A percentile compares a stretch with the other conserved stretches of the same genome.
phyloP scores from a whole-genome alignment of 1,140 invertebrate species.

The Hycleus phaleratus region DNA sequence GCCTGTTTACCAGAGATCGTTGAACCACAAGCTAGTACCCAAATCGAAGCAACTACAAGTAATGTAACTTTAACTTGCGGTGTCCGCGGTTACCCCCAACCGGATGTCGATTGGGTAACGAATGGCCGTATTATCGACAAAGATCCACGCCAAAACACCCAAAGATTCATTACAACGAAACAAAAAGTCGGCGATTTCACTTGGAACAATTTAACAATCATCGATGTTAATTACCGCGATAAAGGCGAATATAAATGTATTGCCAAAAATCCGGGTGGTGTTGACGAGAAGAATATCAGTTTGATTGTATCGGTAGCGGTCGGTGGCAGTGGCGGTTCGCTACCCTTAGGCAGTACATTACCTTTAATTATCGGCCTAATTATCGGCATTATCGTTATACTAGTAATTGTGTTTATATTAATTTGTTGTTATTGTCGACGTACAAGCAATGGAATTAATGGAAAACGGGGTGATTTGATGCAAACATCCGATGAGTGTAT shows the following conservation, averaged over 20 bases:
- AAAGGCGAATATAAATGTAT: conserved; percentile 83
- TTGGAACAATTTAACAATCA: conserved; percentile 74
- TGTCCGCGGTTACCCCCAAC: conserved; percentile 66
- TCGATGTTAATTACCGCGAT: conserved; percentile 61
- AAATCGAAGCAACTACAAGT: conserved; percentile 52
- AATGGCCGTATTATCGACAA: conserved; percentile 56
- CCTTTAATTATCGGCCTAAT: conserved; percentile 44
- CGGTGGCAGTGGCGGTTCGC: conserved; percentile 42
- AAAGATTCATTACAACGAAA: conserved; percentile 45
- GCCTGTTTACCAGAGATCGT: conserved; percentile 74
- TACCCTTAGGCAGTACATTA: conserved; percentile 29
- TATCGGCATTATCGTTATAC: conserved; percentile 45
- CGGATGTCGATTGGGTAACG: conserved; percentile 67
- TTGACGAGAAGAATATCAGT: conserved; percentile 64
- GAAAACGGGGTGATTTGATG: conserved; percentile 42
- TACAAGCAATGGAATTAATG: conserved; percentile 33
- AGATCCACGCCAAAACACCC: conserved; percentile 48
- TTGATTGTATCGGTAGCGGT: conserved; percentile 47
- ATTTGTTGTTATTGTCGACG: conserved; percentile 60
- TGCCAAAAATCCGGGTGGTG: conserved; percentile 77
- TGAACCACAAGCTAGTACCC: conserved; percentile 45
- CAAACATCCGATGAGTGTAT: conserved; percentile 52
- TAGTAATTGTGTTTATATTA: conserved; percentile 55
- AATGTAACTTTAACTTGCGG: conserved; percentile 70
- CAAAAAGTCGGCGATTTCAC: conserved; percentile 41